Evolutionary conservation across 1,140 invertebrate species (phyloP), one percentile per base, ranked within the genome.

Genomic region (Amyelois transitella): DNA sequence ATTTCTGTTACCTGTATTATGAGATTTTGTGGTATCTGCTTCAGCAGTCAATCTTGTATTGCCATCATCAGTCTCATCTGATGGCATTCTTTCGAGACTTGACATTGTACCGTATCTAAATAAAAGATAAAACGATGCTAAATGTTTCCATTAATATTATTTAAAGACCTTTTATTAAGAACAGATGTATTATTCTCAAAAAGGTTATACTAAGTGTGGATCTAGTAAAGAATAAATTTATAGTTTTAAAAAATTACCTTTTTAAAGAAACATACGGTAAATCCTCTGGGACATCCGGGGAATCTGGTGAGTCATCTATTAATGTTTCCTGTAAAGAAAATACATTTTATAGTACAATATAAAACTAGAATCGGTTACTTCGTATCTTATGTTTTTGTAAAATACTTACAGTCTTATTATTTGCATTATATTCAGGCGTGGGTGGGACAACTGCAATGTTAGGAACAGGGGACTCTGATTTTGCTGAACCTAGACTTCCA

Each of bases 381-480:
- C n/a, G n/a, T n/a, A n/a, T n/a, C n/a, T n/a, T n/a, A n/a, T n/a
- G n/a, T n/a, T n/a, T n/a, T n/a, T n/a, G n/a, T n/a, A 20, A 21
- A 55, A 8, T 43, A 77, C 81, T 84, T 71, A 86, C 83, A 86
- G 82, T 88, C 81, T 86, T 88, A 76, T 79, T 88, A 75, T 79
- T 75, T 55, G 74, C 74, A 68, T 84, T 88, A 57, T 88, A 90
- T 61, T 94, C 93, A 0, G 94, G 94, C 2, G 94, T 95, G 10
- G 94, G 93, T 47, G 94, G 94, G 18, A 94, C 89, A 20, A 95
- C 92, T 12, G 94, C 90, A 69, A 95, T 95, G 76, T 92, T 92
- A 17, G 93, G 93, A 44, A 91, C 81, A 49, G 84, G 83, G 48
- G 85, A 88, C 55, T 86, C 82, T n/a, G 77, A 81, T 59, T 86